Percentiles rank a stretch among this genome's conserved stretches.
Conservation (phyloP, 2,888 invertebrate genomes). For the Scaeva pyrastri region DNA sequence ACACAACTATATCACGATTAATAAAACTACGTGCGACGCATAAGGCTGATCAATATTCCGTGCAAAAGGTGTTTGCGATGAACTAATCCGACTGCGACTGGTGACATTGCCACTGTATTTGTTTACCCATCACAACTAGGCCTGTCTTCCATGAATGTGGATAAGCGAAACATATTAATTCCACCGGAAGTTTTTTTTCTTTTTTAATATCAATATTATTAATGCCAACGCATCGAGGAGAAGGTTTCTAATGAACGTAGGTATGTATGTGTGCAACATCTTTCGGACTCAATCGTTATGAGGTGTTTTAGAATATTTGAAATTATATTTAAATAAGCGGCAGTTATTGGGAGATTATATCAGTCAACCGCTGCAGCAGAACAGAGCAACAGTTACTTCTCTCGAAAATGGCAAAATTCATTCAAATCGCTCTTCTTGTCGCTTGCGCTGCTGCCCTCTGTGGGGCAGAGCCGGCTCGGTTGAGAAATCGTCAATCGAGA, state of each 20-base stretch:
- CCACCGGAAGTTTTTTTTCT: conserved; percentile 52
- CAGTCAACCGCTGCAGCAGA: conserved; percentile 51
- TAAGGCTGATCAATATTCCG: conserved; percentile 67
- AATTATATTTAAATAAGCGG: conserved; percentile 65
- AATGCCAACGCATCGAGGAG: conserved; percentile 40
- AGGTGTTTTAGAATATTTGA: conserved; percentile 26
- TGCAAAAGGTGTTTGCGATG: conserved; percentile 53
- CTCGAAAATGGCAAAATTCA: conserved; percentile 58
- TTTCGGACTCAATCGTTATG: background rate
- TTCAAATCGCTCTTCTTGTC: conserved; percentile 31
- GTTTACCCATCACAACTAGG: conserved; percentile 37
- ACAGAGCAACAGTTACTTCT: conserved; percentile 28
- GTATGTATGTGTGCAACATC: conserved; percentile 40
- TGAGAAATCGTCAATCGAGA: conserved; percentile 41
- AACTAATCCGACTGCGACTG: conserved; percentile 49
- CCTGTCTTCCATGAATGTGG: conserved; percentile 43
- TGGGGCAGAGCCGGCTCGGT: conserved; percentile 47
- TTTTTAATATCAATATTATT: background rate
- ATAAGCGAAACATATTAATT: conserved; percentile 35
- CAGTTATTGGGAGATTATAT: conserved; percentile 31
- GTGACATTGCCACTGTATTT: conserved; percentile 39
- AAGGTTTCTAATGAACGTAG: conserved; percentile 63
- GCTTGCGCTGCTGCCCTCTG: conserved; percentile 39
- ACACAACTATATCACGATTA: conserved; percentile 51
- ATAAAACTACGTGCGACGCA: conserved; percentile 60